Percentiles rank a stretch among this genome's conserved stretches.
Conservation (phyloP, 2,797 vertebrate species). For the Loriculus beryllinus region DNA sequence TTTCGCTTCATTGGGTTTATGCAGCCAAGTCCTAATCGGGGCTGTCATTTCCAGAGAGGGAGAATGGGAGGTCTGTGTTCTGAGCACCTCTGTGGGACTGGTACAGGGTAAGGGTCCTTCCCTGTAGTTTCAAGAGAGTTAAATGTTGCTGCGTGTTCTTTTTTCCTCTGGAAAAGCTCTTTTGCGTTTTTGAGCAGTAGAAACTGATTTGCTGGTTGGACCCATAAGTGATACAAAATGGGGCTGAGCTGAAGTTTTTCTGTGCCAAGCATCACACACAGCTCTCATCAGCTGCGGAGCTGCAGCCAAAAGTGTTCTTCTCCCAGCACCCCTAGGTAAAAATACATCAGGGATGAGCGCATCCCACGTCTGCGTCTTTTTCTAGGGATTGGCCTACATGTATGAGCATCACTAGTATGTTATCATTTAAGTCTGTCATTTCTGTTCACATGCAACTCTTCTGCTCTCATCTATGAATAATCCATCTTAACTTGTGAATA, state of each 20-base stretch:
- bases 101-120: not conserved
- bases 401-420: not conserved
- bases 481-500: not conserved
- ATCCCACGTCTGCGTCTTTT: not conserved
- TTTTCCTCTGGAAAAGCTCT: not conserved
- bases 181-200: not conserved
- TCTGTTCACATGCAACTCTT: not conserved
- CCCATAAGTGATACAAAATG: not conserved
- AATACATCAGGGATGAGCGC: not conserved
- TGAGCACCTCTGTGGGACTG: conserved; percentile 5
- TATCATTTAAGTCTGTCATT: conserved; percentile 20
- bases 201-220: not conserved
- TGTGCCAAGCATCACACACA: not conserved
- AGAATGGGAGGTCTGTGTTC: not conserved
- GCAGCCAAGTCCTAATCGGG: conserved; percentile 9
- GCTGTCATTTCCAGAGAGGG: conserved; percentile 1
- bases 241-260: not conserved
- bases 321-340: not conserved
- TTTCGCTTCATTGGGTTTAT: conserved; percentile 20
- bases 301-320: not conserved
- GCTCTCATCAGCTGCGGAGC: not conserved
- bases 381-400: not conserved
- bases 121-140: not conserved
- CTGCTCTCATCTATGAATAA: conserved; percentile 18
- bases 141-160: not conserved